Conservation (phyloP, 1,140 invertebrate species). For the Arctopsyche grandis region DNA sequence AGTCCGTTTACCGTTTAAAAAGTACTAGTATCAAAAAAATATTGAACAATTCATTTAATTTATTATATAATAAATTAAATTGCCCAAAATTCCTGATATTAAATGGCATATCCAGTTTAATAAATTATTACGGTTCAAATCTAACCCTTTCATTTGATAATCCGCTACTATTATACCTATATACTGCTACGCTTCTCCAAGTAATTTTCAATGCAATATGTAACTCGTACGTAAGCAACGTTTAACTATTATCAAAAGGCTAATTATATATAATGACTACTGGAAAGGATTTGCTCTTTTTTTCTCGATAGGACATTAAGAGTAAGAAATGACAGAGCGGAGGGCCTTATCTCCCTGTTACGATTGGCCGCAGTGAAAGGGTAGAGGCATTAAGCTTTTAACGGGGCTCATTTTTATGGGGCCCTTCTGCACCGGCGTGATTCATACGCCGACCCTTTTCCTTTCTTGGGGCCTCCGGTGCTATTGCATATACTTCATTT, state of each 20-base stretch:
- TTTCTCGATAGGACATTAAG: constrained; percentile 14
- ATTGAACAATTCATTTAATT: too few relatives aligned
- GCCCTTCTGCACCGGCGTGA: constrained; percentile 24
- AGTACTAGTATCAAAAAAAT: too few relatives aligned
- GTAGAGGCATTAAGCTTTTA: constrained; percentile 26
- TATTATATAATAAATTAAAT: too few relatives aligned
- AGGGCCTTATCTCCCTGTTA: constrained; percentile 2
- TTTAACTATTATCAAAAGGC: not conserved
- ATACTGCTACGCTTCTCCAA: too few relatives aligned
- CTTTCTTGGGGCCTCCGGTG: not conserved
- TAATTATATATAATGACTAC: not conserved
- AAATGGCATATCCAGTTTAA: too few relatives aligned
- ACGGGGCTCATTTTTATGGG: constrained; percentile 30
- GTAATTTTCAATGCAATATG: too few relatives aligned
- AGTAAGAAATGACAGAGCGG: constrained; percentile 15
- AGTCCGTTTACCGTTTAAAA: too few relatives aligned
- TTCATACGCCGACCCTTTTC: constrained; percentile 22
- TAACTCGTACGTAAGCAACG: too few relatives aligned
- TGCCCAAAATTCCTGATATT: too few relatives aligned
- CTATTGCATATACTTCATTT: not conserved
- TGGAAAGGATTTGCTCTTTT: not conserved
- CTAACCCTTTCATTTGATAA: too few relatives aligned
- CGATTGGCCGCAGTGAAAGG: constrained; percentile 18
- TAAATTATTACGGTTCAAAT: too few relatives aligned
- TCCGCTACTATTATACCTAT: too few relatives aligned